phyloP scores from a whole-genome alignment of 2,888 invertebrate species.

The Dasysyrphus albostriatus region DNA sequence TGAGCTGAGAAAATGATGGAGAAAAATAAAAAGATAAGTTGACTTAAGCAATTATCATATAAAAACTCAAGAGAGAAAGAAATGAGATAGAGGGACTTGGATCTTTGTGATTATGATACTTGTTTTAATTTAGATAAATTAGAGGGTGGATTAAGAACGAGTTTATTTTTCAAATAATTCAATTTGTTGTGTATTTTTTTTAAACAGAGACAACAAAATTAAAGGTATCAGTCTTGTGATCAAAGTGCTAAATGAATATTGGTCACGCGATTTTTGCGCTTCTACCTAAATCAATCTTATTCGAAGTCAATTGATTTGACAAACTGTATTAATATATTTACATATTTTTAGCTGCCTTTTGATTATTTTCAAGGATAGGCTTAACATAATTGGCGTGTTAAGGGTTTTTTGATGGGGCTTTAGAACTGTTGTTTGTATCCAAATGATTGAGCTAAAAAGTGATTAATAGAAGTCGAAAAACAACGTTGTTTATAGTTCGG shows the following conservation, averaged over 20 bases:
- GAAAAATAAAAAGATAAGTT: conserved; percentile 25
- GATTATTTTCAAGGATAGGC: background rate
- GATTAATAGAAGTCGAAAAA: background rate
- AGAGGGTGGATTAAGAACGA: conserved; percentile 8
- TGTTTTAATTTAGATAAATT: conserved; percentile 40
- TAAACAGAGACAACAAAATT: background rate
- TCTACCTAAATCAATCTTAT: conserved; percentile 31
- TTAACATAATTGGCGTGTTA: background rate
- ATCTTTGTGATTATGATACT: conserved; percentile 25
- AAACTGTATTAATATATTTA: conserved; percentile 14
- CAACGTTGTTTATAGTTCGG: background rate
- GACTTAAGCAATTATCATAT: conserved; percentile 59
- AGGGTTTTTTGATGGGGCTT: background rate
- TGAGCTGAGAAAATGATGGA: conserved; percentile 44
- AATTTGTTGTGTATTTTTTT: background rate
- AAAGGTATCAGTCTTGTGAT: conserved; percentile 21
- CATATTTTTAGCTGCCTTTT: background rate
- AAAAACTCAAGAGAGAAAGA: background rate
- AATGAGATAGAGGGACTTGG: conserved; percentile 6
- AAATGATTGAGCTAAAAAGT: background rate
- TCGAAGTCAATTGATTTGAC: conserved; percentile 57
- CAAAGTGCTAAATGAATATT: conserved; percentile 56
- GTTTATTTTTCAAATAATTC: conserved; percentile 21
- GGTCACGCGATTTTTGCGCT: conserved; percentile 57
- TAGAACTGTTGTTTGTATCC: background rate